phyloP scores from a whole-genome alignment of 2,113 vertebrate genomes.

The Procavia capensis region DNA sequence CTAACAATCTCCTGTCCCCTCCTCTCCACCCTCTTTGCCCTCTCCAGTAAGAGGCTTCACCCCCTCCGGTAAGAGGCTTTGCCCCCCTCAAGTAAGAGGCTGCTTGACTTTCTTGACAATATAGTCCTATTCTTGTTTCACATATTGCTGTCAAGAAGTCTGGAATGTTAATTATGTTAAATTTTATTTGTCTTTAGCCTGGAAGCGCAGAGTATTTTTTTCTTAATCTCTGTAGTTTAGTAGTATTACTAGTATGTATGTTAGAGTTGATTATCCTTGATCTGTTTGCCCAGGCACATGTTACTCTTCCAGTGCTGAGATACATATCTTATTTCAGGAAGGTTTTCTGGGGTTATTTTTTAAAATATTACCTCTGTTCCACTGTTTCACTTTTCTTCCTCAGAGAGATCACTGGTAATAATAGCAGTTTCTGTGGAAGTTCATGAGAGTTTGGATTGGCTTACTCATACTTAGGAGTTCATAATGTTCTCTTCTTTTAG shows the following conservation, averaged over 20 bases:
- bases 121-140: background rate
- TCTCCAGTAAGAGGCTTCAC: too few relatives aligned
- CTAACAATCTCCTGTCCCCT: too few relatives aligned
- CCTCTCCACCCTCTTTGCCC: too few relatives aligned
- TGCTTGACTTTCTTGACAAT: background rate
- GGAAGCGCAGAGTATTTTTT: background rate
- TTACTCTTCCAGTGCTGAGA: background rate
- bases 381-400: background rate
- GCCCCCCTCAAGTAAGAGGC: too few relatives aligned
- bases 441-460: background rate
- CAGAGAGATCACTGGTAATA: background rate
- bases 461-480: background rate
- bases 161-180: background rate
- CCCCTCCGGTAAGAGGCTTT: too few relatives aligned
- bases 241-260: background rate
- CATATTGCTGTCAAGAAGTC: background rate
- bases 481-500: background rate
- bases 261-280: background rate
- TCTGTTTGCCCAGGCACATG: background rate
- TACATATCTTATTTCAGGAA: background rate
- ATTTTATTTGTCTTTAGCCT: too few relatives aligned
- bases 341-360: background rate
- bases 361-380: background rate
- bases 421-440: background rate
- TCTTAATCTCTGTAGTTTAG: background rate